Conservation (phyloP, 2,113 vertebrate species). For the Mormyrus iriodes region DNA sequence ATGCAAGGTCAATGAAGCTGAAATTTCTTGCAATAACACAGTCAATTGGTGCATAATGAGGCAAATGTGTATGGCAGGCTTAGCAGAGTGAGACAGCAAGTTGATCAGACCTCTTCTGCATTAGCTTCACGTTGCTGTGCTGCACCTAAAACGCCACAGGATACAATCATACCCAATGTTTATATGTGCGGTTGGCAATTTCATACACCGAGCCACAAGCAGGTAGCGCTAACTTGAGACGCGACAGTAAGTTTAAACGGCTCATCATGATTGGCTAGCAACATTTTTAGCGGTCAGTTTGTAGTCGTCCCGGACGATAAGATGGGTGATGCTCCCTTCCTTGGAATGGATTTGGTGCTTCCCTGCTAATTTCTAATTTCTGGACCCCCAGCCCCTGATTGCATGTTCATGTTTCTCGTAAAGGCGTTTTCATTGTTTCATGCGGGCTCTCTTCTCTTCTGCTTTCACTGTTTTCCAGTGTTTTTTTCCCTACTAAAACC, state of each 20-base stretch:
- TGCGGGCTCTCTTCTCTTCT: not conserved
- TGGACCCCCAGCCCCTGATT: too few species aligned
- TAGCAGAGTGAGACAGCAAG: not conserved
- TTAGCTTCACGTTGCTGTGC: not conserved
- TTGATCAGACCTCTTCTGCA: not conserved
- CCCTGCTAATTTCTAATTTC: not conserved
- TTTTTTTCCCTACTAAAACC: not conserved
- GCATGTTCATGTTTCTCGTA: not conserved
- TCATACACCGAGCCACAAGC: not conserved
- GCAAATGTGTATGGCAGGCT: not conserved
- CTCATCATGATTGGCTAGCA: not conserved
- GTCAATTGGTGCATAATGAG: not conserved
- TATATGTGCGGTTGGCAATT: not conserved
- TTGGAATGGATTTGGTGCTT: not conserved
- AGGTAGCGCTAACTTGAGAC: not conserved
- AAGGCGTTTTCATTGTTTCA: not conserved
- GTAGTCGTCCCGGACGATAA: not conserved
- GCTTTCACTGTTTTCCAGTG: not conserved
- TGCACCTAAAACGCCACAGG: not conserved
- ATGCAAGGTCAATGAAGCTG: not conserved
- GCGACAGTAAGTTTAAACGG: not conserved
- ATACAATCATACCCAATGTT: not conserved
- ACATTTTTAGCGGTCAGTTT: not conserved
- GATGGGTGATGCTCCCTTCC: not conserved
- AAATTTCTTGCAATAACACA: not conserved